These are phyloP conservation scores for Fulmarus glacialis DNA, from an alignment of 2,113 vertebrate species.

Conservation along the genomic window DNA sequence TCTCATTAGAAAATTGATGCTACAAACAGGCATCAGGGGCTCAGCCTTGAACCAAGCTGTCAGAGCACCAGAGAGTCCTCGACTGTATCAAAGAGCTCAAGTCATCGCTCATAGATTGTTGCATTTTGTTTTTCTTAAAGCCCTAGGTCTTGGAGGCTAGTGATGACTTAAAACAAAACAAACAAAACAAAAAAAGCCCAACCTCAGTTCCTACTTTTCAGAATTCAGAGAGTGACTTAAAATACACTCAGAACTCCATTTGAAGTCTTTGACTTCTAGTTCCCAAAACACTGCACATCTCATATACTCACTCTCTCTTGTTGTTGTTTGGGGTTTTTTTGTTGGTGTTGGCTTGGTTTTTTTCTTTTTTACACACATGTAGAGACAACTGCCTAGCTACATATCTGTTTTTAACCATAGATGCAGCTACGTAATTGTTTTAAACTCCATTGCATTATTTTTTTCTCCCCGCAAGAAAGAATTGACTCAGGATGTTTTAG, in stretches of 20 bases:
- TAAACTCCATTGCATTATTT: background rate
- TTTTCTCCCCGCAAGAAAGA: background rate
- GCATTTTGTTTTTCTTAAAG: background rate
- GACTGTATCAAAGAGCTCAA: background rate
- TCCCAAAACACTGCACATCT: background rate
- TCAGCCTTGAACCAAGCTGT: background rate
- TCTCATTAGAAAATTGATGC: background rate
- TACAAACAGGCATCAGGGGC: background rate
- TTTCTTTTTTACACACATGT: no score
- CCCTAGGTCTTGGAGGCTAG: background rate
- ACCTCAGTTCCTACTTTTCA: background rate
- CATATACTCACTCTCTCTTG: no score
- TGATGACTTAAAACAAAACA: background rate
- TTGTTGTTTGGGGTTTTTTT: no score
- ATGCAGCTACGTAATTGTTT: background rate
- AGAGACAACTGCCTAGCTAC: background rate
- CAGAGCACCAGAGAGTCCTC: background rate
- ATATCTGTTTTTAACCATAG: background rate
- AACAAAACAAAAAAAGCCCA: background rate
- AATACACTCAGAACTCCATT: background rate
- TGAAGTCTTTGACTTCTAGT: background rate
- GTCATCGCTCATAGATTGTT: background rate
- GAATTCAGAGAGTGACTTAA: background rate
- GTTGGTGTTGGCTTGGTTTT: no score
- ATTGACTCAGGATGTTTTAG: background rate